Conservation (phyloP, 2,113 vertebrate species). For the Clarias macrocephalus region DNA sequence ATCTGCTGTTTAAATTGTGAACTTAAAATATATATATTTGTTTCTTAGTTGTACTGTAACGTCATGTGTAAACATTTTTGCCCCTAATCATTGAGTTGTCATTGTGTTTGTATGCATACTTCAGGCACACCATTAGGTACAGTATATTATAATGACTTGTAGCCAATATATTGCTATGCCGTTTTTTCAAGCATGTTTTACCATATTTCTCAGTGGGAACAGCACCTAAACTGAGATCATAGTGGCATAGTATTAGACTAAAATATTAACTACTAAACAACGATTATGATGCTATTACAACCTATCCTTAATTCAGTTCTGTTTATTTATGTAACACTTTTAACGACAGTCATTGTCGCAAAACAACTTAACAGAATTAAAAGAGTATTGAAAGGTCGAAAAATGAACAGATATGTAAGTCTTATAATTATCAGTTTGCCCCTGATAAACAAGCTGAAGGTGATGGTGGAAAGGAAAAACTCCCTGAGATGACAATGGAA, state of each 20-base stretch:
- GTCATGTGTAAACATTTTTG: neutral
- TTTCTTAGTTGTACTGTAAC: neutral
- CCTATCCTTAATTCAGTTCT: too few relatives aligned
- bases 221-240: neutral
- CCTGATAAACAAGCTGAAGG: too few relatives aligned
- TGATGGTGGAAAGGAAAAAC: too few relatives aligned
- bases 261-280: neutral
- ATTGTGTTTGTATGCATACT: neutral
- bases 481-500: too few relatives aligned
- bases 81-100: neutral
- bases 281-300: too few relatives aligned
- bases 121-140: neutral
- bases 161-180: neutral
- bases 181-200: neutral
- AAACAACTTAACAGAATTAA: too few relatives aligned
- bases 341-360: too few relatives aligned
- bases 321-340: too few relatives aligned
- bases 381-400: too few relatives aligned
- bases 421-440: too few relatives aligned
- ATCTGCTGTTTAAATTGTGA: slow-evolving; percentile 26
- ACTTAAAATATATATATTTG: neutral
- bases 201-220: neutral
- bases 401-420: too few relatives aligned
- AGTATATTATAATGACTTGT: neutral
- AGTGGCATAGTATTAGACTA: neutral